Percentiles rank a stretch among this genome's conserved stretches.
Evolutionary conservation across 37 sponge, comb jelly and placozoan species (phyloP).

Genomic region (Amphimedon queenslandica): DNA sequence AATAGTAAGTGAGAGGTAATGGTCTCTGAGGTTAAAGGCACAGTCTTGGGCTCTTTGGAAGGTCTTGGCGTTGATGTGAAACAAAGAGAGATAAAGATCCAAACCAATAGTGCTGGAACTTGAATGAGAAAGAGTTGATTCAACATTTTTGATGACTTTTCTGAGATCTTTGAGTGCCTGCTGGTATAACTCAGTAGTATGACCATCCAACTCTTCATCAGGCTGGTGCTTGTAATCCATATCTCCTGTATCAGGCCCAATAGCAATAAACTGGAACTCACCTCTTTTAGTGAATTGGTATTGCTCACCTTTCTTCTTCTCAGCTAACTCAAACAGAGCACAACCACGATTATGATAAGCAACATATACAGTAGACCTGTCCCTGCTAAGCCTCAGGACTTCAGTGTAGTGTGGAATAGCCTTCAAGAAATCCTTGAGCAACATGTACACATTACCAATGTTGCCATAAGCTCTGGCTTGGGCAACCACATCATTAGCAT

Average conservation of each 20-base stretch:
- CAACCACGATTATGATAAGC: conserved; percentile 72
- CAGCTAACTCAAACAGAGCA: conserved; percentile 59
- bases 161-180: conserved; percentile 29
- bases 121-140: conserved; percentile 34
- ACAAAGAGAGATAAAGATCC: conserved; percentile 49
- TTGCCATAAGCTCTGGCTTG: conserved; percentile 73
- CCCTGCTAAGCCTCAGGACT: conserved; percentile 45
- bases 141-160: conserved; percentile 27
- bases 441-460: conserved; percentile 66
- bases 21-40: conserved; percentile 27
- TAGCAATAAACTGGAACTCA: background rate
- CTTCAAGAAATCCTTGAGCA: conserved; percentile 25
- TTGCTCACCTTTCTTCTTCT: conserved; percentile 9
- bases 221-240: background rate
- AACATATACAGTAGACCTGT: conserved; percentile 27
- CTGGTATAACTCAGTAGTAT: conserved; percentile 24
- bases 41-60: conserved; percentile 60
- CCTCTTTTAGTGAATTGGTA: background rate
- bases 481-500: conserved; percentile 44
- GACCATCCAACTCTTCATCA: background rate
- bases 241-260: conserved; percentile 9
- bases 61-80: conserved; percentile 58
- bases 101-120: conserved; percentile 47
- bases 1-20: conserved; percentile 24
- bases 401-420: conserved; percentile 59